These are phyloP conservation scores for Gonioctena quinquepunctata DNA, from an alignment of 1,140 invertebrate genomes.

Conservation along the genomic window DNA sequence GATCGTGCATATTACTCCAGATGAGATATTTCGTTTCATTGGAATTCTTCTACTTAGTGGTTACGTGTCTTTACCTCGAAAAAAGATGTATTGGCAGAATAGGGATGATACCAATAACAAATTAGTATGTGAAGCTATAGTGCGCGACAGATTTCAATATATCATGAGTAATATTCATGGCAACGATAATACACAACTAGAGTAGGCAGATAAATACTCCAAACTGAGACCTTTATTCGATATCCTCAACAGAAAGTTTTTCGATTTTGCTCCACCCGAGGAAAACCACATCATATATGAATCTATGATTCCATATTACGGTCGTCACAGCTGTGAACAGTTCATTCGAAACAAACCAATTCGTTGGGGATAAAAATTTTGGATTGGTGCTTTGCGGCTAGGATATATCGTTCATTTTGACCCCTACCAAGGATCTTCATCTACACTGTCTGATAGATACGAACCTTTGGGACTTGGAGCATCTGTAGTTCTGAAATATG, in stretches of 20 bases:
- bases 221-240: too few relatives aligned
- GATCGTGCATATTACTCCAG: conserved; percentile 17
- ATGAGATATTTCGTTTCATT: conserved; percentile 30
- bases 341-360: conserved; percentile 30
- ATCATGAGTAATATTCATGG: not conserved
- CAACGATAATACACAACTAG: not conserved
- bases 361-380: conserved; percentile 32
- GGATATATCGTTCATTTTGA: conserved; percentile 32
- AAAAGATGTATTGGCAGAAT: conserved; percentile 34
- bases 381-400: conserved; percentile 27
- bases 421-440: conserved; percentile 22
- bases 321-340: conserved; percentile 24
- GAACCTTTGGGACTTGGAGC: conserved; percentile 18
- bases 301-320: conserved; percentile 32
- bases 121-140: conserved; percentile 15
- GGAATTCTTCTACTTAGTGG: conserved; percentile 30
- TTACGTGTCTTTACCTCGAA: not conserved
- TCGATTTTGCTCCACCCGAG: not conserved
- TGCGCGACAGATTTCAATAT: not conserved
- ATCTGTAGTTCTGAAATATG: conserved; percentile 14
- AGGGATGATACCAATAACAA: conserved; percentile 22
- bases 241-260: not conserved
- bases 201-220: too few relatives aligned
- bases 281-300: conserved; percentile 45
- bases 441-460: conserved; percentile 12